A percentile compares a stretch with the other conserved stretches of the same genome.
Evolutionary conservation across 2,888 invertebrate genomes (phyloP).

Genomic region (Yponomeuta cagnagella): DNA sequence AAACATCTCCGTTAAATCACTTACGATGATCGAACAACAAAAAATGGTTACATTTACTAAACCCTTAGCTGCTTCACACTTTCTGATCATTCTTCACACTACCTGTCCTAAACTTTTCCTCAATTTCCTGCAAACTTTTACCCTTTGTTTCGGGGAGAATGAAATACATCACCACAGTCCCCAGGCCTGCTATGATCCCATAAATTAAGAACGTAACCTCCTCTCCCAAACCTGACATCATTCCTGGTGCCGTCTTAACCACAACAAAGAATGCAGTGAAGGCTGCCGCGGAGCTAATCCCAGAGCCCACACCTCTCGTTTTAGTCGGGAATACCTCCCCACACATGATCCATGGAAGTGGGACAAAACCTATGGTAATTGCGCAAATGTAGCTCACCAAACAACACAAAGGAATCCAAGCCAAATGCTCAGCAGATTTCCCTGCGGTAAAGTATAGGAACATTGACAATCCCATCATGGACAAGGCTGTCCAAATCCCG

Average conservation of each 20-base stretch:
- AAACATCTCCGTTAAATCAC: too few relatives aligned
- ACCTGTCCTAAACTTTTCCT: slow-evolving; percentile 69
- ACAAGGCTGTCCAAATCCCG: slow-evolving; percentile 76
- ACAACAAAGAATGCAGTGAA: slow-evolving; percentile 79
- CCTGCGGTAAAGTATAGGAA: slow-evolving; percentile 50
- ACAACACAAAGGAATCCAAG: slow-evolving; percentile 70
- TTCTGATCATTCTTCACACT: slow-evolving; percentile 38
- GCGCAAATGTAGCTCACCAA: slow-evolving; percentile 76
- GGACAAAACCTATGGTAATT: slow-evolving; percentile 77
- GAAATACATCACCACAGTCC: slow-evolving; percentile 74
- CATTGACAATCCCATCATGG: slow-evolving; percentile 74
- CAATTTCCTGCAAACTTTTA: slow-evolving; percentile 80
- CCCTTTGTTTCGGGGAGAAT: slow-evolving; percentile 82
- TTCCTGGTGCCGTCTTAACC: slow-evolving; percentile 79
- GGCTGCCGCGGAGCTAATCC: slow-evolving; percentile 78
- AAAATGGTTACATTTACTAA: too few relatives aligned
- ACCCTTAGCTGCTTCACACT: slow-evolving; percentile 23
- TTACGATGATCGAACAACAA: too few relatives aligned
- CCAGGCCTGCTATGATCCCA: slow-evolving; percentile 74
- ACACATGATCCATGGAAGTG: slow-evolving; percentile 84
- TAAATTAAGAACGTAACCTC: slow-evolving; percentile 79
- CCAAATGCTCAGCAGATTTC: slow-evolving; percentile 45
- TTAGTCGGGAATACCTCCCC: slow-evolving; percentile 82
- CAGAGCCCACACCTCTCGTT: slow-evolving; percentile 79
- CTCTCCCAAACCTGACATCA: slow-evolving; percentile 75